Conservation (phyloP, 37 sponge, comb jelly and placozoan genomes). For the Petrosia ficiformis region DNA sequence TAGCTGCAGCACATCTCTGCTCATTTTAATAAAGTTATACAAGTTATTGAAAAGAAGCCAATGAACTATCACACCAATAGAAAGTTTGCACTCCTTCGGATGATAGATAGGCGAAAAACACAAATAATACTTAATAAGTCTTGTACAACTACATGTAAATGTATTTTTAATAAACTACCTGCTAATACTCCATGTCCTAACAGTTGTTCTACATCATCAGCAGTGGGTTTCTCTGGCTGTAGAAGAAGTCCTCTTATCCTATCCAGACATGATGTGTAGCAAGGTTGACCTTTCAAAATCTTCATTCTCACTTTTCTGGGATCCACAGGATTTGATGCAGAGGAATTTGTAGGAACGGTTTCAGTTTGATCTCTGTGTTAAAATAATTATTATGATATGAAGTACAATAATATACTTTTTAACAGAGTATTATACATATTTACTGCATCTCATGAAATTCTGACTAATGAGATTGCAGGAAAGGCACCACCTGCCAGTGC, state of each 20-base stretch:
- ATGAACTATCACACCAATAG: too few relatives aligned
- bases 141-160: background rate
- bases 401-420: too few relatives aligned
- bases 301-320: background rate
- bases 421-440: too few relatives aligned
- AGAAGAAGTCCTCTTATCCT: constrained; percentile 28
- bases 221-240: constrained; percentile 29
- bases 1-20: too few relatives aligned
- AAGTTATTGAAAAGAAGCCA: too few relatives aligned
- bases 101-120: background rate
- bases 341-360: background rate
- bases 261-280: constrained; percentile 30
- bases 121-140: background rate
- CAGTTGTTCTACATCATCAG: constrained; percentile 30
- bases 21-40: too few relatives aligned
- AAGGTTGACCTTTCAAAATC: constrained; percentile 18
- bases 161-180: constrained; percentile 10
- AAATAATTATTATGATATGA: too few relatives aligned
- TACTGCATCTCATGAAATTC: too few relatives aligned
- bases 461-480: too few relatives aligned
- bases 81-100: background rate
- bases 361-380: background rate
- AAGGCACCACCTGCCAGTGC: too few relatives aligned
- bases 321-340: background rate
- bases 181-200: constrained; percentile 67